Percentiles rank a stretch among this genome's conserved stretches.
Conservation (phyloP, 2,797 vertebrate species). For the Distichodus sexfasciatus region DNA sequence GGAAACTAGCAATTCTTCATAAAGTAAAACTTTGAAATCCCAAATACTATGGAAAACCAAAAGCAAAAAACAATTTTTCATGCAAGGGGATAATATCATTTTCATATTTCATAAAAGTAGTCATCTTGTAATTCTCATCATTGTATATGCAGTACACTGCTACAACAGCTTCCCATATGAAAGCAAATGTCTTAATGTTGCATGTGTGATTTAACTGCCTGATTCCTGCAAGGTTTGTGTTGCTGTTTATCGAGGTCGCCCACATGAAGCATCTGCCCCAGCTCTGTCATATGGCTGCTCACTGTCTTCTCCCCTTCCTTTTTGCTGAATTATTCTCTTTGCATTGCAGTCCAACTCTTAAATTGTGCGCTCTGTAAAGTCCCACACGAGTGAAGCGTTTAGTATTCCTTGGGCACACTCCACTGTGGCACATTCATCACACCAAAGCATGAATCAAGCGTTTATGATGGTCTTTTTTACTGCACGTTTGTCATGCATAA, state of each 20-base stretch:
- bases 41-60: too few relatives aligned
- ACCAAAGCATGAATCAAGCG: neutral
- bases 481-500: conserved; percentile 19
- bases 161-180: too few relatives aligned
- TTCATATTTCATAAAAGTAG: too few relatives aligned
- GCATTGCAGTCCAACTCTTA: neutral
- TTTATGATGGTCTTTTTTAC: conserved; percentile 33
- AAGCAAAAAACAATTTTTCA: too few relatives aligned
- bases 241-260: neutral
- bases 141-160: too few relatives aligned
- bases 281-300: neutral
- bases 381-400: neutral
- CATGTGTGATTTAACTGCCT: too few relatives aligned
- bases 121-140: too few relatives aligned
- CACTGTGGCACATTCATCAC: conserved; percentile 30
- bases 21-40: too few relatives aligned
- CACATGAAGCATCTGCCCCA: conserved; percentile 7
- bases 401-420: conserved; percentile 23
- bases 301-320: neutral
- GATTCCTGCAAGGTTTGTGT: too few relatives aligned
- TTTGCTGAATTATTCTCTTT: neutral
- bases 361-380: neutral
- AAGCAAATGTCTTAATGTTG: too few relatives aligned
- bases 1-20: too few relatives aligned
- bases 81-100: too few relatives aligned